Conservation (phyloP, 2,113 vertebrate species). For the Pituophis catenifer region DNA sequence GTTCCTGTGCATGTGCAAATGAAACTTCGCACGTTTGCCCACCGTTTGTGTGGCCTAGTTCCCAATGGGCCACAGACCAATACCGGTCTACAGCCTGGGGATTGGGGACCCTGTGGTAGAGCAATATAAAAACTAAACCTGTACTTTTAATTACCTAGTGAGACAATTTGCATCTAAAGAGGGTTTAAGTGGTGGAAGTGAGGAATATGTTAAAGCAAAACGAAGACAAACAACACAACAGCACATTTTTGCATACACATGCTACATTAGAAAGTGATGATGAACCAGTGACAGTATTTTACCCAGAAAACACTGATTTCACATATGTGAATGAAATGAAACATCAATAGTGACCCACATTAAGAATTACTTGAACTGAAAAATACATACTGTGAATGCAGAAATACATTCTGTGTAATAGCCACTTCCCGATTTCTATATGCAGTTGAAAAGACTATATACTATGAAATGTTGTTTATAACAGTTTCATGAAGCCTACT, state of each 20-base stretch:
- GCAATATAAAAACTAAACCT: background rate
- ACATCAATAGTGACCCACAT: background rate
- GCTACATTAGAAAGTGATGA: background rate
- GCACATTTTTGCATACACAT: background rate
- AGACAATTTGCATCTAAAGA: background rate
- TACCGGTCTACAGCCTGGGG: background rate
- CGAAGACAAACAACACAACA: background rate
- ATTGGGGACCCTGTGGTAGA: background rate
- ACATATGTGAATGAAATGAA: background rate
- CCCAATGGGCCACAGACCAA: background rate
- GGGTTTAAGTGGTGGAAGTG: background rate
- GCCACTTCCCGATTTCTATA: slow-evolving; percentile 20
- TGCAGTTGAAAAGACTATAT: slow-evolving; percentile 5
- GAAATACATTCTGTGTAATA: slow-evolving; percentile 31
- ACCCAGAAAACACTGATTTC: background rate
- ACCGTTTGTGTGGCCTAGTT: background rate
- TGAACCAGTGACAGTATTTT: background rate
- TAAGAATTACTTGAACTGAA: slow-evolving; percentile 30
- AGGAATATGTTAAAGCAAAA: background rate
- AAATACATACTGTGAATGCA: slow-evolving; percentile 2
- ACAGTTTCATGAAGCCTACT: slow-evolving; percentile 20
- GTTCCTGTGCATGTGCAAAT: background rate
- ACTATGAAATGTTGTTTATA: slow-evolving; percentile 14
- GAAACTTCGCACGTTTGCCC: background rate
- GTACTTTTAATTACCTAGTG: background rate